phyloP scores from a whole-genome alignment of 2,113 vertebrate genomes.

The Jacana jacana region DNA sequence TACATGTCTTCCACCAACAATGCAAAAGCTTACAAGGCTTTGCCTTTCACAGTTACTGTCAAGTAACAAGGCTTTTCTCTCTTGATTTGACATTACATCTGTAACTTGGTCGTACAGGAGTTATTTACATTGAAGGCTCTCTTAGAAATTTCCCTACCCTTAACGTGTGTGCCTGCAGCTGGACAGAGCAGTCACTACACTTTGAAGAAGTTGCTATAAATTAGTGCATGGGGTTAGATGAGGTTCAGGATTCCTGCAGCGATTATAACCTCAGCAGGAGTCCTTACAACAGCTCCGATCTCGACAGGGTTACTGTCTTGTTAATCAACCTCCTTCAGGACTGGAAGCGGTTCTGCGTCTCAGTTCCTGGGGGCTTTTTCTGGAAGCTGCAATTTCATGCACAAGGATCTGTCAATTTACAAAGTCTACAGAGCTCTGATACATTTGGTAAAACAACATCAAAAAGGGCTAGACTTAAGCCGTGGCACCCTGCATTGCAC shows the following conservation, averaged over 20 bases:
- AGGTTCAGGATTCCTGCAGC: constrained; percentile 43
- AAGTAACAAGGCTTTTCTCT: not conserved
- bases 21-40: not conserved
- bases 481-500: not conserved
- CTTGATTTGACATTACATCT: not conserved
- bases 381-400: not conserved
- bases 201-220: constrained; percentile 29
- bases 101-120: not conserved
- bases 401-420: not conserved
- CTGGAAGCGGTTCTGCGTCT: not conserved
- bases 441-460: not conserved
- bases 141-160: not conserved
- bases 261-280: constrained; percentile 42
- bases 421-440: not conserved
- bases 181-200: not conserved
- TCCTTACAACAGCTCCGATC: not conserved
- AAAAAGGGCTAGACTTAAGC: not conserved
- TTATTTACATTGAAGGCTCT: not conserved
- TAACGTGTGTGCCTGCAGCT: not conserved
- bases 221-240: constrained; percentile 13
- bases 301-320: constrained; percentile 17
- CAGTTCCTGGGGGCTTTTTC: not conserved
- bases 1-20: not conserved
- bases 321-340: constrained; percentile 50
- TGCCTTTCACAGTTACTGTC: not conserved